Evolutionary conservation across 2,113 vertebrate genomes (phyloP).

Genomic region (Myrmecophaga tridactyla): DNA sequence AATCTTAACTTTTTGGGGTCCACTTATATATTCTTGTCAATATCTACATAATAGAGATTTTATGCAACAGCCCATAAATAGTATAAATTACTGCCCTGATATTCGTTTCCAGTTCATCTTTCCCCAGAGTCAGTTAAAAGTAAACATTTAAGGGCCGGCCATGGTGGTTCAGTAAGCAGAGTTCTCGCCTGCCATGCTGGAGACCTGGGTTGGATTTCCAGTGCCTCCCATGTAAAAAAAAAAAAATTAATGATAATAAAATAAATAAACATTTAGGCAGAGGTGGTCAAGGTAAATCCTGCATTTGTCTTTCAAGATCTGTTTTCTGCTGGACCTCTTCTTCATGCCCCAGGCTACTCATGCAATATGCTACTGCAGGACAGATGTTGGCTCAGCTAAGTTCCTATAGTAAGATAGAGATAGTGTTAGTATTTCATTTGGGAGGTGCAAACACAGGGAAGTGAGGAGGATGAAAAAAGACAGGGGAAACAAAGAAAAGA

Average conservation of each 20-base stretch:
- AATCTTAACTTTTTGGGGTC: neutral
- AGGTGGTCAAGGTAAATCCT: neutral
- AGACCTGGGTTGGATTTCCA: too few relatives aligned
- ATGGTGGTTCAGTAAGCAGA: too few relatives aligned
- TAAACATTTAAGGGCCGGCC: neutral
- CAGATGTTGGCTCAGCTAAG: too few relatives aligned
- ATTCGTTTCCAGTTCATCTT: neutral
- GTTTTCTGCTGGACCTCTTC: neutral
- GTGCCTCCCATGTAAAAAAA: too few relatives aligned
- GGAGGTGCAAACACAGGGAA: neutral
- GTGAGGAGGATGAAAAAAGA: neutral
- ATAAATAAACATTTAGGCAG: neutral
- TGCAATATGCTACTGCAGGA: neutral
- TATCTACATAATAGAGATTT: neutral
- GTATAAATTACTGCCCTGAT: neutral
- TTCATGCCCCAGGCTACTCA: rapidly evolving
- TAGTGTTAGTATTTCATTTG: neutral
- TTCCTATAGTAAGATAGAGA: neutral
- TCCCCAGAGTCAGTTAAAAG: neutral
- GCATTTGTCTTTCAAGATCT: neutral
- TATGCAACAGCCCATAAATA: neutral
- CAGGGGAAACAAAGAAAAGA: rapidly evolving
- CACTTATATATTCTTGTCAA: neutral
- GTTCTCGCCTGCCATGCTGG: too few relatives aligned
- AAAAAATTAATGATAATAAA: too few relatives aligned